phyloP scores from a whole-genome alignment of 37 sponge, comb jelly and placozoan genomes.

The Aphrocallistes beatrix region DNA sequence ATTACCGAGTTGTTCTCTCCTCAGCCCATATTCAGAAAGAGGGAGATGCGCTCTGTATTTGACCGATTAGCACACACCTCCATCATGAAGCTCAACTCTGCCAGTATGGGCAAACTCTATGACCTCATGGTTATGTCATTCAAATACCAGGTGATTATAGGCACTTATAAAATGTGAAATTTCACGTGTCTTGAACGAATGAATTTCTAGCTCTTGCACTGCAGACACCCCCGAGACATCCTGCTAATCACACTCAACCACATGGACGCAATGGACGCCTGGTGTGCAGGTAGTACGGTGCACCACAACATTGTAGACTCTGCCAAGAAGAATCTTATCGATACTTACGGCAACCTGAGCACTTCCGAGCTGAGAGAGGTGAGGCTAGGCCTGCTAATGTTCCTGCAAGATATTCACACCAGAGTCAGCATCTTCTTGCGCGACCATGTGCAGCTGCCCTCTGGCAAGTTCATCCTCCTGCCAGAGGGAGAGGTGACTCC shows the following conservation, averaged over 20 bases:
- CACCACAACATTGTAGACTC: conserved; percentile 27
- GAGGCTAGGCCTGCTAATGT: conserved; percentile 42
- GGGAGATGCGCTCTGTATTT: conserved; percentile 51
- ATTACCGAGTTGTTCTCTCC: conserved; percentile 69
- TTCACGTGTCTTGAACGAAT: neutral
- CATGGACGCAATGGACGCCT: conserved; percentile 40
- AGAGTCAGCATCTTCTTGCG: conserved; percentile 79
- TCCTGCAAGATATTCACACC: conserved; percentile 82
- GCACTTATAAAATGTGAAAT: neutral
- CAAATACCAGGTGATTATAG: conserved; percentile 66
- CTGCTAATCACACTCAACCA: conserved; percentile 78
- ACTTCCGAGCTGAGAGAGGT: conserved; percentile 48
- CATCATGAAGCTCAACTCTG: conserved; percentile 76
- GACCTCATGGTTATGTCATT: conserved; percentile 88
- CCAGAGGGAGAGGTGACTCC: conserved; percentile 46
- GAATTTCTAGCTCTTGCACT: conserved; percentile 44
- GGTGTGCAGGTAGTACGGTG: conserved; percentile 20
- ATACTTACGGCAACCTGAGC: conserved; percentile 33
- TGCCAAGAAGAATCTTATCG: neutral
- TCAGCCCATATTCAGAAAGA: conserved; percentile 38
- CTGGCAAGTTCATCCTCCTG: conserved; percentile 66
- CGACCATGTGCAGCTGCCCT: conserved; percentile 38
- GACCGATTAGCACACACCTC: conserved; percentile 79
- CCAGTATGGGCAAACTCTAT: conserved; percentile 83
- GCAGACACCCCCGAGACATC: conserved; percentile 58